phyloP scores from a whole-genome alignment of 2,113 vertebrate genomes.

The human region DNA sequence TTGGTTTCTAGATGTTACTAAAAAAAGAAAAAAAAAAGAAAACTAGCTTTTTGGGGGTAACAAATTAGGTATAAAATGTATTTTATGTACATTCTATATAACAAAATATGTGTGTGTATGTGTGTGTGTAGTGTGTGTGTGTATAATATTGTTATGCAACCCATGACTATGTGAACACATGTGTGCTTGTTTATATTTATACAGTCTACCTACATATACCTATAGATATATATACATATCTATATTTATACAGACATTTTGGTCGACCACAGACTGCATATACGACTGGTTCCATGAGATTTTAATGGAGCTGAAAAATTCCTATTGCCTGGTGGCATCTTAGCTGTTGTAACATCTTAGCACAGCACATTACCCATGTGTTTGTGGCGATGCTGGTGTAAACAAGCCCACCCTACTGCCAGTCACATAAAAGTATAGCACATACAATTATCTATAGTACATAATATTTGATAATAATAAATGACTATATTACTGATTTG shows the following conservation, averaged over 20 bases:
- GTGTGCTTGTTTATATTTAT: neutral
- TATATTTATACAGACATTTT: neutral
- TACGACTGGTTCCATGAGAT: neutral
- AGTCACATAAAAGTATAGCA: neutral
- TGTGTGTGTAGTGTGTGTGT: neutral
- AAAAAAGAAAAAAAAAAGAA: neutral
- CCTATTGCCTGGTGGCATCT: neutral
- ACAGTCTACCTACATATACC: neutral
- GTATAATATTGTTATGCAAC: neutral
- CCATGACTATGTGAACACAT: neutral
- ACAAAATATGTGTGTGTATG: neutral
- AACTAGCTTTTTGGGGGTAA: neutral
- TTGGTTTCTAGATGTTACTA: neutral
- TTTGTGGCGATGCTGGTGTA: neutral
- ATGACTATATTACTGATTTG: neutral
- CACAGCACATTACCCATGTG: neutral
- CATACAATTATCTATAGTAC: neutral
- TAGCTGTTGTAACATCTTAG: neutral
- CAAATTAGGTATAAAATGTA: neutral
- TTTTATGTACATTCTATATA: neutral
- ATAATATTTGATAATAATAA: neutral
- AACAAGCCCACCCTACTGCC: neutral
- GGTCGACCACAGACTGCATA: neutral
- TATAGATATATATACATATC: neutral
- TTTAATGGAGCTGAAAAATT: neutral